phyloP scores from a whole-genome alignment of 2,797 vertebrate genomes.

The Lerista edwardsae region DNA sequence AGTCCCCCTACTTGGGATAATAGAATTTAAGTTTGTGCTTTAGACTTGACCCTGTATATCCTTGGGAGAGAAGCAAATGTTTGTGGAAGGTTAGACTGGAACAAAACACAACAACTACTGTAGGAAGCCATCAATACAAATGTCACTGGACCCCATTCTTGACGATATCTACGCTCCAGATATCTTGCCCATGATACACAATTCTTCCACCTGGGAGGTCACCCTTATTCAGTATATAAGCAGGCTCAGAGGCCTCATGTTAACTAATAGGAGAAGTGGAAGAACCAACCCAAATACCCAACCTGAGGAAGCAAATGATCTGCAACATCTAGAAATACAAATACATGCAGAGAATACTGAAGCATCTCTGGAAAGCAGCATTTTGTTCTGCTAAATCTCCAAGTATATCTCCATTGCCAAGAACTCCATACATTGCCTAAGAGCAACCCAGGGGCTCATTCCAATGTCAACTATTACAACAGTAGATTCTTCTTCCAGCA shows the following conservation, averaged over 20 bases:
- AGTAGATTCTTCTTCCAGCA: neutral
- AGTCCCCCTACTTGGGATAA: constrained; percentile 36
- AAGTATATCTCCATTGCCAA: neutral
- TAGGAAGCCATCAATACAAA: neutral
- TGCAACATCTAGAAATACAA: neutral
- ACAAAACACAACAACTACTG: neutral
- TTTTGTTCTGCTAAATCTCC: neutral
- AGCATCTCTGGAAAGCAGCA: neutral
- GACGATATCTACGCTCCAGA: neutral
- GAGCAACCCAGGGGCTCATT: neutral
- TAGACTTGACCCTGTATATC: constrained; percentile 65
- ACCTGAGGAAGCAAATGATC: constrained; percentile 18
- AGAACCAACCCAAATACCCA: neutral
- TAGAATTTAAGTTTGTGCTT: constrained; percentile 66
- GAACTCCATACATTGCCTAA: neutral
- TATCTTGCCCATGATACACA: neutral
- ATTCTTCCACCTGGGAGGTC: neutral
- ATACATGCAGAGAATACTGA: neutral
- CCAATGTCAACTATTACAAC: neutral
- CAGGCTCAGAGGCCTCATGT: neutral
- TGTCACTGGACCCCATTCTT: neutral
- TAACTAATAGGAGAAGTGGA: neutral
- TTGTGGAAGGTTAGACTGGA: neutral
- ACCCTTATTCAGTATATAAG: constrained; percentile 32
- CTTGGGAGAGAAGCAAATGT: constrained; percentile 20